A percentile compares a stretch with the other conserved stretches of the same genome.
Evolutionary conservation across 2,888 invertebrate genomes (phyloP).

Genomic region (Drosophila pullipes): DNA sequence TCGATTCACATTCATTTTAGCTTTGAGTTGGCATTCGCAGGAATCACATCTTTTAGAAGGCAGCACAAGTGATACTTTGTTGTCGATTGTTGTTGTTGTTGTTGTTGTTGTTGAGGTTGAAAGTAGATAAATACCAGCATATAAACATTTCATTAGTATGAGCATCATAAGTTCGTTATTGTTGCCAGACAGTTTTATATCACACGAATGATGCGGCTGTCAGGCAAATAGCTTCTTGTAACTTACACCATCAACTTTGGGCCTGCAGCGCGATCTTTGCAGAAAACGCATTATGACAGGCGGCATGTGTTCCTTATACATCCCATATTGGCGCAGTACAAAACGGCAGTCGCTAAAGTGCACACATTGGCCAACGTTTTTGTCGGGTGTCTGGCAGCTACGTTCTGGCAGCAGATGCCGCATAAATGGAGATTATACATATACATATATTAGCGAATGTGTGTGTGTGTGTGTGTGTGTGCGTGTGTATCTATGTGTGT

Average conservation of each 20-base stretch:
- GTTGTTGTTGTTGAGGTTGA: constrained; percentile 14
- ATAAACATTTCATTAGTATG: constrained; percentile 62
- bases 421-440: constrained; percentile 16
- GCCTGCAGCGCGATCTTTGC: constrained; percentile 71
- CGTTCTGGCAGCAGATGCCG: constrained; percentile 35
- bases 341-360: constrained; percentile 69
- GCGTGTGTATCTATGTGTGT: background rate
- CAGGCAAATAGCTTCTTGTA: constrained; percentile 42
- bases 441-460: constrained; percentile 2
- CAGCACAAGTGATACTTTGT: constrained; percentile 77
- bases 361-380: constrained; percentile 67
- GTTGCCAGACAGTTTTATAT: constrained; percentile 59
- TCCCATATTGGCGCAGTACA: constrained; percentile 68
- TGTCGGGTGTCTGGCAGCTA: constrained; percentile 73
- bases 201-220: constrained; percentile 9
- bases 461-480: background rate
- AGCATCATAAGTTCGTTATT: constrained; percentile 56
- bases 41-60: constrained; percentile 71
- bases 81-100: constrained; percentile 27
- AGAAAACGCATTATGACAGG: constrained; percentile 71
- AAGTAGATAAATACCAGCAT: constrained; percentile 7
- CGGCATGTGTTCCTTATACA: constrained; percentile 76
- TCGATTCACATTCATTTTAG: constrained; percentile 56
- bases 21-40: constrained; percentile 75
- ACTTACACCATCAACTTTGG: constrained; percentile 72